These are phyloP conservation scores for Pseudorectes ferrugineus DNA, from an alignment of 2,113 vertebrate genomes.

Conservation along the genomic window DNA sequence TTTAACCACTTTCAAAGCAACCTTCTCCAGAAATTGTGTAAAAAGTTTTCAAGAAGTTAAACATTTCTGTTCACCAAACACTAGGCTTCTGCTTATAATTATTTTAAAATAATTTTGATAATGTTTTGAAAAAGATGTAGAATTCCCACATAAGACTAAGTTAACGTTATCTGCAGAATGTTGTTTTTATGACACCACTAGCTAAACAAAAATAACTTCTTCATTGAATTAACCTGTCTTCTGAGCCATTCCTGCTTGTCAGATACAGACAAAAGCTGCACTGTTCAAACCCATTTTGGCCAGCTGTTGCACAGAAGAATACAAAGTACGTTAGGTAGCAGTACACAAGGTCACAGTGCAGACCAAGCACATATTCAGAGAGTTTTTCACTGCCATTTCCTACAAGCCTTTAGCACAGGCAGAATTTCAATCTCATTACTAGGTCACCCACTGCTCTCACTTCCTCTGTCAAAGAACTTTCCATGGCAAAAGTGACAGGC, in stretches of 20 bases:
- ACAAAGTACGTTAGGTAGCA: accelerated
- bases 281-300: background rate
- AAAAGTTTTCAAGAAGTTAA: background rate
- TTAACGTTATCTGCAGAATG: background rate
- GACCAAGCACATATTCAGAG: background rate
- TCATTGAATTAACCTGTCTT: background rate
- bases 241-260: background rate
- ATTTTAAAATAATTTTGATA: background rate
- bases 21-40: background rate
- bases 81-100: background rate
- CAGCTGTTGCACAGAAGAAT: background rate
- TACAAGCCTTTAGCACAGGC: background rate
- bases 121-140: background rate
- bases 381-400: background rate
- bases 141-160: background rate
- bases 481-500: background rate
- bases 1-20: background rate
- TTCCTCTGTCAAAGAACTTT: background rate
- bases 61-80: background rate
- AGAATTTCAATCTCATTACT: background rate
- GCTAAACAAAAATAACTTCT: background rate
- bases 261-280: background rate
- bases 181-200: background rate
- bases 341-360: background rate
- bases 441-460: background rate